Conservation (phyloP, 2,113 vertebrate species). For the Pimephales promelas region DNA sequence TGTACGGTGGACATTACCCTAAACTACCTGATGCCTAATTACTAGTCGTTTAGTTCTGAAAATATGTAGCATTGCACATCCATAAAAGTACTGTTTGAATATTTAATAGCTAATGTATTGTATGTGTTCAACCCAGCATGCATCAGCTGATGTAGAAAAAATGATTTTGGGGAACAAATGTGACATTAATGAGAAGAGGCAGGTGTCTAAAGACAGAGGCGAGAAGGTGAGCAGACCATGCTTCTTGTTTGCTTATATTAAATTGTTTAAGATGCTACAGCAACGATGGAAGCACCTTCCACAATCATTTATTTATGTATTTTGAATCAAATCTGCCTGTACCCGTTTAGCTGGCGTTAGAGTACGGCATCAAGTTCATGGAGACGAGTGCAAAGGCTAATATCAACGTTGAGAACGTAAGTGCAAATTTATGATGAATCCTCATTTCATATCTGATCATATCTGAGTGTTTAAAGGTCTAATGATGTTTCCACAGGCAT, state of each 20-base stretch:
- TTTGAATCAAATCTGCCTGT: background rate
- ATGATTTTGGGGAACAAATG: constrained; percentile 99
- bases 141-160: constrained; percentile 95
- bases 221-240: constrained; percentile 83
- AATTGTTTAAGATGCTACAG: background rate
- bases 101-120: background rate
- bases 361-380: constrained; percentile 98
- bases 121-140: constrained; percentile 78
- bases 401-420: constrained; percentile 97
- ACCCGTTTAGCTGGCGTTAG: constrained; percentile 85
- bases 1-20: background rate
- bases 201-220: constrained; percentile 93
- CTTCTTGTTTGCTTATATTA: background rate
- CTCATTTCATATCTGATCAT: background rate
- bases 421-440: constrained; percentile 77
- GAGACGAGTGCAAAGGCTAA: constrained; percentile 98
- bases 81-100: background rate
- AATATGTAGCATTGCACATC: constrained; percentile 1
- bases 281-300: background rate
- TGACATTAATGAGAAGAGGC: constrained; percentile 95
- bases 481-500: constrained; percentile 77
- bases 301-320: background rate
- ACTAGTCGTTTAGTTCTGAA: background rate
- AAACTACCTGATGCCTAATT: background rate
- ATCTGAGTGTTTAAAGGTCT: background rate